Evolutionary conservation across 2,113 vertebrate genomes (phyloP), one percentile per base, ranked within the genome.

Genomic region (Saguinus midas): DNA sequence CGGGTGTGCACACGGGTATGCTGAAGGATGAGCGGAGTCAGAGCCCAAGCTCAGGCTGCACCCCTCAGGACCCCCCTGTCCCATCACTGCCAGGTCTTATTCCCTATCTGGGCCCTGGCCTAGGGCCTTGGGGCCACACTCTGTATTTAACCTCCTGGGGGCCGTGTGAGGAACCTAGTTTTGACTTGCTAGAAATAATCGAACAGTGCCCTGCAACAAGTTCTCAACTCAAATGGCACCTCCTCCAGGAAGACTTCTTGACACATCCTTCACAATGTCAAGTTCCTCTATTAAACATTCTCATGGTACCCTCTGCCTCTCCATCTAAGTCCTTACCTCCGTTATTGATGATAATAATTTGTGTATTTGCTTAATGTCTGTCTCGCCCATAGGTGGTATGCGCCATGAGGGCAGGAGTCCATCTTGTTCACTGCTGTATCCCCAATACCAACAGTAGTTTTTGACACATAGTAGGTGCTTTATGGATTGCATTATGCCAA

Each of bases 31-130:
- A 89, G 81, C 5, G 40, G 40, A 45, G 27, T 23, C 75, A 50
- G 23, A 75, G 57, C 57, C 20, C 13, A 11, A 55, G 58, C 72
- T 48, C 27, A 35, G 37, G 40, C 70, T 87, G 75, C 3, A 13
- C 40, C 68, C 52, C 73, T 61, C 21, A 32, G 73, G 27, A 40
- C 32, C 32, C 27, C 45, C 35, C 68, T 29, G 20, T 37, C 0
- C 16, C 20, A 0, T 23, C 10, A 11, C 0, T 3, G 3, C 0
- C 55, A 37, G 55, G 43, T 45, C 61, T 17, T 40, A 82, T 50
- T 45, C 17, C 0, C 40, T 29, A 40, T n/a, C 84, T 1, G 3
- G 10, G 55, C 10, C 27, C 85, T 23, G 13, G 29, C 25, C 87
- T 85, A 29, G 32, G 3, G 52, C 40, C 76, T 5, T 2, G 50